Conservation (phyloP, 37 sponge, comb jelly and placozoan species). For the Amphimedon queenslandica region DNA sequence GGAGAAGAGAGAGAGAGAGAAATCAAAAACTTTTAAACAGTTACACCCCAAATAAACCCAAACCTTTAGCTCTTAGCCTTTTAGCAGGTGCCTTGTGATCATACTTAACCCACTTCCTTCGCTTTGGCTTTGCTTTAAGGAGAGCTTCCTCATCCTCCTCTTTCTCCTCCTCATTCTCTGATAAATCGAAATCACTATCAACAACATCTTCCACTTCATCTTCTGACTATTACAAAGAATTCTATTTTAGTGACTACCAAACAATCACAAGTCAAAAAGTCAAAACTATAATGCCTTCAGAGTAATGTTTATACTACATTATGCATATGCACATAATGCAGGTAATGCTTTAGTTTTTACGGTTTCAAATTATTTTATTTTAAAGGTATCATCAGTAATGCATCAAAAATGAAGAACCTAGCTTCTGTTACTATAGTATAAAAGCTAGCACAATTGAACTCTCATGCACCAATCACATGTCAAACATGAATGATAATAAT, state of each 20-base stretch:
- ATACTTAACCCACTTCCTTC: slow-evolving; percentile 31
- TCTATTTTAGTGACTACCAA: not conserved
- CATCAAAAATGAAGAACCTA: no score
- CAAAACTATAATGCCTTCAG: not conserved
- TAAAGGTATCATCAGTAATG: no score
- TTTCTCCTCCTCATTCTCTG: slow-evolving; percentile 32
- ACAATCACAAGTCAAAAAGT: not conserved
- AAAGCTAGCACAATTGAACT: no score
- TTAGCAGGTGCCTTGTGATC: no score
- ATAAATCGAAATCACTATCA: slow-evolving; percentile 86
- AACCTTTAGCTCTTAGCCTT: not conserved
- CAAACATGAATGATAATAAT: no score
- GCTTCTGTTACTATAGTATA: no score
- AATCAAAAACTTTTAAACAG: no score
- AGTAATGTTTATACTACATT: not conserved
- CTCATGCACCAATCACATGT: no score
- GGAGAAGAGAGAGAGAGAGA: not conserved
- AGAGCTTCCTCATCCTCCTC: slow-evolving; percentile 19
- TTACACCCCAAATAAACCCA: no score
- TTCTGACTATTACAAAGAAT: slow-evolving; percentile 35
- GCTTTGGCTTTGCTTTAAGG: slow-evolving; percentile 20
- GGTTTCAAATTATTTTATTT: no score
- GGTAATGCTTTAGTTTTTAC: no score
- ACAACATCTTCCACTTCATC: slow-evolving; percentile 69
- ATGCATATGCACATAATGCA: not conserved